Evolutionary conservation across 2,888 invertebrate genomes (phyloP).

Genomic region (Hyposoter didymator): DNA sequence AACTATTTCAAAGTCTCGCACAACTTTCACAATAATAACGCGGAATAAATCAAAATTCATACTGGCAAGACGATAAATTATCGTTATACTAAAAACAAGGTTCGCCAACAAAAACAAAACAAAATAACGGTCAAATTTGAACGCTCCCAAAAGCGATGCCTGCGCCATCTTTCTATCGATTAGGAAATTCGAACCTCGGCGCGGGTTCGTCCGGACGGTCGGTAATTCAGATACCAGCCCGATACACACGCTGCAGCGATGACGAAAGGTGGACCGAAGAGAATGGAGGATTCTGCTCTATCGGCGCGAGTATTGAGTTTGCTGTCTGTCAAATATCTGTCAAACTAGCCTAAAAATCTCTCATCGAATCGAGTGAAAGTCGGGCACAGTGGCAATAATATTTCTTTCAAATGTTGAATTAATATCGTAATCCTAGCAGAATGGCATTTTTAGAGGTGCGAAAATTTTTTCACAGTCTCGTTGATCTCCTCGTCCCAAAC

Average conservation of each 20-base stretch:
- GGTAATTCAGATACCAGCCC: background rate
- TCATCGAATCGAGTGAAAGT: conserved; percentile 8
- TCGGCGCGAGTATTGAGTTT: conserved; percentile 15
- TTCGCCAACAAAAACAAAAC: background rate
- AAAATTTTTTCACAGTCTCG: background rate
- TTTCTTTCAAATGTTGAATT: conserved; percentile 45
- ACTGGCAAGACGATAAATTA: background rate
- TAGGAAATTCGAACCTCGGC: background rate
- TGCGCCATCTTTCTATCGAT: background rate
- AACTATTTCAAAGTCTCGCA: background rate
- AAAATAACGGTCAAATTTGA: background rate
- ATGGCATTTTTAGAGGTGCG: conserved; percentile 81
- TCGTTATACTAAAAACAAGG: background rate
- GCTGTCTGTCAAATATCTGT: conserved; percentile 61
- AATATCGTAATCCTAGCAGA: conserved; percentile 19
- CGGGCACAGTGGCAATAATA: conserved; percentile 20
- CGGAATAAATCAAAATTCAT: background rate
- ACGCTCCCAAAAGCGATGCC: background rate
- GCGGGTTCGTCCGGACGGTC: background rate
- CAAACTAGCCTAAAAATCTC: conserved; percentile 54
- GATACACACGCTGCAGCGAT: too few species aligned
- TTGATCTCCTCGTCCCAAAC: background rate
- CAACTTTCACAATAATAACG: background rate
- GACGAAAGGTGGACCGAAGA: background rate
- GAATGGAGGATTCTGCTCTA: background rate